Evolutionary conservation across 1,140 invertebrate genomes (phyloP), one percentile per base, ranked within the genome.

Genomic region (Dendrolimus punctatus): DNA sequence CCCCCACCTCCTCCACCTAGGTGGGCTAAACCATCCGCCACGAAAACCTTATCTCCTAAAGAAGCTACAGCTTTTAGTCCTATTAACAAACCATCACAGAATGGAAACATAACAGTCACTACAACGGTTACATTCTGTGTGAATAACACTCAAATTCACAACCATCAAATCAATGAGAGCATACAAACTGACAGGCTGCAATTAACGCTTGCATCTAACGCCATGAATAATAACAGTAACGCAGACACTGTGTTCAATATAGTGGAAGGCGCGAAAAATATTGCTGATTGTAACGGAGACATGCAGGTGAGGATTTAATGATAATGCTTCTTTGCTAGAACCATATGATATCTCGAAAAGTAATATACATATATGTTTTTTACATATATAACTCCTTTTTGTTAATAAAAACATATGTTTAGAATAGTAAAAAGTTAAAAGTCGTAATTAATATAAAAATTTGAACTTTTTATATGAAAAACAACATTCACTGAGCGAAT

Each of bases 61-160:
- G 52, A 92, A 88, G 71, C 71, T 53, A 66, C 70, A 57, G 64
- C 73, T 64, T 87, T 87, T 65, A 86, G 68, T 53, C 87, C 85
- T 5, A 78, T 87, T 73, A 82, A 84, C 66, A 80, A 82, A 64
- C 87, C 89, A 3, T 64, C 77, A 53, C 80, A 81, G 66, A 79
- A 76, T 63, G 86, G 89, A 36, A 77, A 94, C 71, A 94, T 95
- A 71, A 95, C 91, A 4, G 92, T 95, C 4, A 95, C 94, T 6
- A 94, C 94, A 4, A 95, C 93, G 1, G 92, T 95, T 5, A 95
- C 93, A 5, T 95, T 95, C 68, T 94, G 92, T 62, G 91, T 95
- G 56, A 93, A 93, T 80, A 89, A 89, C 55, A 85, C 83, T 66
- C 66, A 85, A 68, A 73, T 87, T 57, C 87, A 88, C 58, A 86